phyloP scores from a whole-genome alignment of 2,113 vertebrate genomes.

The Syrmaticus mikado region DNA sequence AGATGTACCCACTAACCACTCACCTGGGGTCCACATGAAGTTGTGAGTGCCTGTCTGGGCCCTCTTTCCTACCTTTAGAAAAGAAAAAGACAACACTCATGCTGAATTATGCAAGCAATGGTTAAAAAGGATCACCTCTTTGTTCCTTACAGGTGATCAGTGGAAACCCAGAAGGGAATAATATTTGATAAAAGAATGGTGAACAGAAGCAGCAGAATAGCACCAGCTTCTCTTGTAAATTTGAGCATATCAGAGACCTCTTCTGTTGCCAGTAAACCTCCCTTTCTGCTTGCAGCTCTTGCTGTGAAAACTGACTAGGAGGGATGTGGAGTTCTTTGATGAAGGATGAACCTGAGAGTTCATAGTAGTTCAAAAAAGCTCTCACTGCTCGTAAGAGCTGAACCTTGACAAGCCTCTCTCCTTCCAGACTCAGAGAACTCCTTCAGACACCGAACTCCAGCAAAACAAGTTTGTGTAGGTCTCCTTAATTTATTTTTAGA shows the following conservation, averaged over 20 bases:
- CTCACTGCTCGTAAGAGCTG: accelerated
- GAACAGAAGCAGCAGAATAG: neutral
- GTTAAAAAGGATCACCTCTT: neutral
- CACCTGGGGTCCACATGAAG: neutral
- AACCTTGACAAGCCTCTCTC: conserved; percentile 25
- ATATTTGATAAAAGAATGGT: neutral
- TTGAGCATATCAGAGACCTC: neutral
- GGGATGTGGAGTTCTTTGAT: neutral
- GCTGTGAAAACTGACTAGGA: conserved; percentile 6
- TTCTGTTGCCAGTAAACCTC: neutral
- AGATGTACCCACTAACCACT: neutral
- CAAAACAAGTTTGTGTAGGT: neutral
- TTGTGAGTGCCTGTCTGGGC: neutral
- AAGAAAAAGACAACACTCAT: neutral
- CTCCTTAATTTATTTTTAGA: conserved; percentile 1
- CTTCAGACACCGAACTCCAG: neutral
- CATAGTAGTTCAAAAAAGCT: conserved; percentile 14
- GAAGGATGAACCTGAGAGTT: conserved; percentile 21
- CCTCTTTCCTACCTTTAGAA: neutral
- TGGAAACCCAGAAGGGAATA: neutral
- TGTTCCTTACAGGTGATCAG: neutral
- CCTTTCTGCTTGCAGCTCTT: conserved; percentile 17
- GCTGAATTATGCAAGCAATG: neutral
- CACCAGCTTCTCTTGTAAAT: neutral
- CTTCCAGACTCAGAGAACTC: neutral